Percentiles rank a stretch among this genome's conserved stretches.
Conservation (phyloP, 2,113 vertebrate genomes). For the Geococcyx californianus region DNA sequence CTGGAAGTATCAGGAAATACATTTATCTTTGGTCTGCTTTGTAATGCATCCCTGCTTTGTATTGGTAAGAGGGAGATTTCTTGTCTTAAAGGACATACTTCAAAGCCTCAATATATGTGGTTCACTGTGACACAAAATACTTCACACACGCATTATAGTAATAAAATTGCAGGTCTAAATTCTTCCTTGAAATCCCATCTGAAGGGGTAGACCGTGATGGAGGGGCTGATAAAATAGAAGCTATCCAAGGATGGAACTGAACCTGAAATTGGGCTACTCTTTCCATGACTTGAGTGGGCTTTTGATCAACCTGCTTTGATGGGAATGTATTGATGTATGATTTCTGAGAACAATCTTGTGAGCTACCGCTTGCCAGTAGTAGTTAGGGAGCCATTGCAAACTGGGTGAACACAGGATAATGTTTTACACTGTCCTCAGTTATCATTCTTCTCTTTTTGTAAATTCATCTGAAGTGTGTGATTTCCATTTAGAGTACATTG, state of each 20-base stretch:
- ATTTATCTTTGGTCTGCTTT: background rate
- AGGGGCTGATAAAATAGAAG: background rate
- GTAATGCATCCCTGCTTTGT: background rate
- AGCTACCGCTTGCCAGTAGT: background rate
- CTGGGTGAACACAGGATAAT: background rate
- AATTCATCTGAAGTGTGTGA: constrained; percentile 18
- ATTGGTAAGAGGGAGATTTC: background rate
- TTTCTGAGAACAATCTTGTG: background rate
- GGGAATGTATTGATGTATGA: background rate
- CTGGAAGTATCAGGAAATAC: background rate
- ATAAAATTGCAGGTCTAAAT: background rate
- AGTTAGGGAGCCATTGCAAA: background rate
- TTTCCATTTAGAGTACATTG: constrained; percentile 24
- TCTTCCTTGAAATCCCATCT: background rate
- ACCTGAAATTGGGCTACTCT: background rate
- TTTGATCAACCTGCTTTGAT: background rate
- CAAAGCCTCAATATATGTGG: background rate
- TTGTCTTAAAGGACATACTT: background rate
- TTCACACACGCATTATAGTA: background rate
- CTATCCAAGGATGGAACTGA: background rate
- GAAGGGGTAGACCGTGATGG: background rate
- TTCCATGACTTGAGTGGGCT: background rate
- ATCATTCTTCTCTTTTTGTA: constrained; percentile 35
- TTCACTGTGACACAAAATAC: background rate
- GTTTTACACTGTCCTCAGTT: background rate